Evolutionary conservation across 2,113 vertebrate genomes (phyloP).

Genomic region (Pleuronectes platessa): DNA sequence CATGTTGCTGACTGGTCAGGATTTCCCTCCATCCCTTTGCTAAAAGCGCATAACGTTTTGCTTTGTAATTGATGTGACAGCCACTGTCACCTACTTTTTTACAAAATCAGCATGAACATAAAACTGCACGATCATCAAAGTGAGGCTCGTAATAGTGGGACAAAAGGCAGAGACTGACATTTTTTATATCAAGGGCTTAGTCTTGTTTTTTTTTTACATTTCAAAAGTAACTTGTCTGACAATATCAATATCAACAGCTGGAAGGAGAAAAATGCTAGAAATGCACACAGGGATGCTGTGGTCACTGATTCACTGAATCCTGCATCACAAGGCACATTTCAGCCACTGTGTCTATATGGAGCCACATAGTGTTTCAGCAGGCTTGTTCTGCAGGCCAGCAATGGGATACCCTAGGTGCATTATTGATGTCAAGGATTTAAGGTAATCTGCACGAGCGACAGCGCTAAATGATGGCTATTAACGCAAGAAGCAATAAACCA

Average conservation of each 20-base stretch:
- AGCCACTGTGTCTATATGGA: neutral
- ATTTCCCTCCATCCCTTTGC: conserved; percentile 18
- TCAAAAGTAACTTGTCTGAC: conserved; percentile 19
- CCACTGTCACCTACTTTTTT: conserved; percentile 53
- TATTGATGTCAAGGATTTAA: conserved; percentile 47
- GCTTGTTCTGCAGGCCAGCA: conserved; percentile 22
- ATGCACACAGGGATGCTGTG: neutral
- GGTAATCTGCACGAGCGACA: conserved; percentile 21
- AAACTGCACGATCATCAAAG: conserved; percentile 67
- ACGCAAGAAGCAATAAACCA: neutral
- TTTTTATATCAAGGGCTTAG: conserved; percentile 7
- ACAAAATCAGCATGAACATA: conserved; percentile 57
- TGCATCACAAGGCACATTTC: neutral
- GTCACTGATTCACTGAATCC: neutral
- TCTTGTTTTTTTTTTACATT: conserved; percentile 19
- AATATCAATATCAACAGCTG: neutral
- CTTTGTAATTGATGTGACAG: conserved; percentile 68
- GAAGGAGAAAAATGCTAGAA: neutral
- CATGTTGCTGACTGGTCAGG: conserved; percentile 55
- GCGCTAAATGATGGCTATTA: conserved; percentile 3
- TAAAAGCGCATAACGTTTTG: conserved; percentile 37
- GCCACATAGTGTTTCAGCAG: neutral
- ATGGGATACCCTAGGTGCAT: conserved; percentile 46
- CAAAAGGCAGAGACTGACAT: conserved; percentile 23
- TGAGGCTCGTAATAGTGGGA: conserved; percentile 21